These are phyloP conservation scores for Drosophila sordidapex DNA, from an alignment of 2,888 invertebrate species.

Conservation along the genomic window DNA sequence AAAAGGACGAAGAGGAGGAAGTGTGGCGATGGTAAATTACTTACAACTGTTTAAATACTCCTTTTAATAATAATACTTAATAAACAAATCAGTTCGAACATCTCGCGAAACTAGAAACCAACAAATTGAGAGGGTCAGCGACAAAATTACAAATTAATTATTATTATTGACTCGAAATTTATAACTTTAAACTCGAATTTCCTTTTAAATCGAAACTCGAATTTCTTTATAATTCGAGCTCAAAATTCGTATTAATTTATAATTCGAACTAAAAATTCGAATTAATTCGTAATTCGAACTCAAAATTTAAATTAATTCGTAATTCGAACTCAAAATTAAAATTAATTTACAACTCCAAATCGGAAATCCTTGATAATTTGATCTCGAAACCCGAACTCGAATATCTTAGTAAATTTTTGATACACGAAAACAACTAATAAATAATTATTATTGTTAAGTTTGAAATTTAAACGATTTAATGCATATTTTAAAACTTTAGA, in stretches of 20 bases:
- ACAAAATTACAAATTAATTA: neutral
- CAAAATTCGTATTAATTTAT: neutral
- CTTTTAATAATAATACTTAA: neutral
- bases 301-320: neutral
- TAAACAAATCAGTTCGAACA: neutral
- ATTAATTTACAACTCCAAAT: neutral
- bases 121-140: neutral
- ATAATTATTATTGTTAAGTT: neutral
- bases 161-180: neutral
- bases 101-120: neutral
- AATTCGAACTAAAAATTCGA: neutral
- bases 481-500: neutral
- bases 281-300: neutral
- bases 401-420: too few relatives aligned
- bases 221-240: neutral
- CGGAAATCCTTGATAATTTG: neutral
- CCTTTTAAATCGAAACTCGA: neutral
- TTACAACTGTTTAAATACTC: neutral
- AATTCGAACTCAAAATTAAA: neutral
- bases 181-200: neutral
- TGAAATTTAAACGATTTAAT: neutral
- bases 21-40: constrained; percentile 95
- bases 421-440: too few relatives aligned
- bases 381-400: too few relatives aligned
- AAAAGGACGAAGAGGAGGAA: constrained; percentile 92